Evolutionary conservation across 2,888 invertebrate genomes (phyloP).

Genomic region (Polia nebulosa): DNA sequence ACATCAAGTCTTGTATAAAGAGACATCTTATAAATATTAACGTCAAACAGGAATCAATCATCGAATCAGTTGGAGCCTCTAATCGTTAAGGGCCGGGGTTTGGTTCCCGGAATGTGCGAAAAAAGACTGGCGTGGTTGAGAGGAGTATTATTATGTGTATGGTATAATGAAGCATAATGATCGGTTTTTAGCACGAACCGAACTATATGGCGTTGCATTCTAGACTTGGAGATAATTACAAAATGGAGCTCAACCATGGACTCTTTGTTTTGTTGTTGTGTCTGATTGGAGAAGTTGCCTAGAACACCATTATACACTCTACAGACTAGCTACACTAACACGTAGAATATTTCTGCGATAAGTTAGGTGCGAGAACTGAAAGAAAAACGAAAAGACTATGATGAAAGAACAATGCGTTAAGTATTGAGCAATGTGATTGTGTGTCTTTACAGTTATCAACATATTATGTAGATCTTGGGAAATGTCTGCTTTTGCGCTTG

Average conservation of each 20-base stretch:
- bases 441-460: too few relatives aligned
- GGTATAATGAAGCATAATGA: constrained; percentile 57
- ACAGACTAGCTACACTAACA: not conserved
- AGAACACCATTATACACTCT: not conserved
- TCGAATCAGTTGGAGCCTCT: constrained; percentile 35
- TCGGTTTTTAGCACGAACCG: constrained; percentile 44
- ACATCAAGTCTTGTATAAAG: constrained; percentile 18
- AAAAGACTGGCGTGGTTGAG: constrained; percentile 40
- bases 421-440: too few relatives aligned
- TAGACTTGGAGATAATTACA: constrained; percentile 32
- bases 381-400: too few relatives aligned
- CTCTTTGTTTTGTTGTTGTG: constrained; percentile 14
- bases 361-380: too few relatives aligned
- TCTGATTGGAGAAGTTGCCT: not conserved
- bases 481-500: too few relatives aligned
- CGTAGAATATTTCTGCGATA: not conserved
- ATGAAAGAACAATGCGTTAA: too few relatives aligned
- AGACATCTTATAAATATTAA: constrained; percentile 46
- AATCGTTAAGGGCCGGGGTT: constrained; percentile 38
- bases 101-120: constrained; percentile 63
- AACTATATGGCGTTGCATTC: constrained; percentile 47
- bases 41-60: constrained; percentile 56
- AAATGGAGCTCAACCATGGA: constrained; percentile 24
- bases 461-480: too few relatives aligned
- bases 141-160: constrained; percentile 42